Conservation (phyloP, 2,888 invertebrate genomes). For the Thymelicus sylvestris region DNA sequence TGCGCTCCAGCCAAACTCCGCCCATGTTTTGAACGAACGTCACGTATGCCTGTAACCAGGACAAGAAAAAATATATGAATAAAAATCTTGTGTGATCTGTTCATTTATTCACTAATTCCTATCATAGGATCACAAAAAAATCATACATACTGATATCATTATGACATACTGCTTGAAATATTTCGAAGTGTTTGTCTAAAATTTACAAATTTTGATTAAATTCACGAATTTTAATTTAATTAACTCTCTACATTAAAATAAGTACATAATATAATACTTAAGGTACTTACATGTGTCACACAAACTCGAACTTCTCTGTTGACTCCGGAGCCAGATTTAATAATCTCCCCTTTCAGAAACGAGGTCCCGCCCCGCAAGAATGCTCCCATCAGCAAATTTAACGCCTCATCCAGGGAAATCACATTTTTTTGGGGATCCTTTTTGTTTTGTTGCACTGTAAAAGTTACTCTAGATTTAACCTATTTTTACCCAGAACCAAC, state of each 20-base stretch:
- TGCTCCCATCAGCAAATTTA: slow-evolving; percentile 96
- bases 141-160: too few relatives aligned
- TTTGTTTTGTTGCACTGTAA: slow-evolving; percentile 85
- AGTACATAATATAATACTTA: neutral
- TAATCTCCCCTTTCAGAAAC: slow-evolving; percentile 98
- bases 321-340: slow-evolving; percentile 96
- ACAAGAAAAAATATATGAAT: too few relatives aligned
- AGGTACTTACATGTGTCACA: slow-evolving; percentile 94
- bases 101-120: too few relatives aligned
- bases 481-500: too few relatives aligned
- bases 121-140: too few relatives aligned
- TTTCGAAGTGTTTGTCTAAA: too few relatives aligned
- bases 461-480: neutral
- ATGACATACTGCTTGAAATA: too few relatives aligned
- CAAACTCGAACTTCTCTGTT: slow-evolving; percentile 98
- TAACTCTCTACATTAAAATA: slow-evolving; percentile 71
- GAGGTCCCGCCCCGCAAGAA: slow-evolving; percentile 97
- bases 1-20: slow-evolving; percentile 96
- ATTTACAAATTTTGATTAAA: too few relatives aligned
- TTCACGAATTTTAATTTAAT: too few relatives aligned
- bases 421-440: slow-evolving; percentile 86
- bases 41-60: slow-evolving; percentile 92
- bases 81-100: too few relatives aligned
- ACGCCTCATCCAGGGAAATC: slow-evolving; percentile 94
- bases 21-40: slow-evolving; percentile 97